Evolutionary conservation across 1,140 invertebrate species (phyloP), one percentile per base, ranked within the genome.

Genomic region (Radopholus similis): DNA sequence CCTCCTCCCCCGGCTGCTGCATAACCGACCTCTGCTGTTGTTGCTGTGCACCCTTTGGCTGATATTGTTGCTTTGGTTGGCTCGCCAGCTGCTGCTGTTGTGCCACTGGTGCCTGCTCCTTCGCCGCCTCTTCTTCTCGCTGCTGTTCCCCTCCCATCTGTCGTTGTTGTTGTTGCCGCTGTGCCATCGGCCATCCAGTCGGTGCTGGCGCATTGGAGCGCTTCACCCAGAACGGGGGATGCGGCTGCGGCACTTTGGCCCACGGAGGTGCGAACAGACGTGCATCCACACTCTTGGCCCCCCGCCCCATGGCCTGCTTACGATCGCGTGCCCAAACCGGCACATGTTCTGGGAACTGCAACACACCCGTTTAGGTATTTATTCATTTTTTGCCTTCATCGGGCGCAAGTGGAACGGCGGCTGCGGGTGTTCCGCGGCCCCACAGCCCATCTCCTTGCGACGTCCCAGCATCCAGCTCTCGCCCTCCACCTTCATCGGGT

Each of bases 401-500:
- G 44, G n/a, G 35, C 42, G 44, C 18, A 28, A 18, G 15, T 28
- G n/a, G 38, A 66, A 66, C 35, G 54, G 64, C 64, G 35, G 42
- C 34, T 47, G 32, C 21, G 35, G 35, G 9, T n/a, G 30, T 44
- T 35, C 60, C 37, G 49, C 35, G 18, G 34, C 53, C 60, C 26
- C 32, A n/a, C 26, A 38, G 15, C 32, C 40, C 38, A 28, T 51
- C 26, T 67, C 65, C 8, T n/a, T 59, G 4, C 64, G 23, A 21
- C 47, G 37, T 56, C 28, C 54, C 18, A 72, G 70, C 47, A 72
- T 72, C 44, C 49, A 70, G 26, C 69, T 70, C 26, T 71, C 56
- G 30, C 35, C 56, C 59, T 56, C 68, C 54, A 62, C 38, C 40
- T 47, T 54, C 59, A 68, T 67, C 30, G 44, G 34, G 18, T 49